Base-by-base conservation (phyloP, 2,797 vertebrate species). In the Gila robusta region DNA sequence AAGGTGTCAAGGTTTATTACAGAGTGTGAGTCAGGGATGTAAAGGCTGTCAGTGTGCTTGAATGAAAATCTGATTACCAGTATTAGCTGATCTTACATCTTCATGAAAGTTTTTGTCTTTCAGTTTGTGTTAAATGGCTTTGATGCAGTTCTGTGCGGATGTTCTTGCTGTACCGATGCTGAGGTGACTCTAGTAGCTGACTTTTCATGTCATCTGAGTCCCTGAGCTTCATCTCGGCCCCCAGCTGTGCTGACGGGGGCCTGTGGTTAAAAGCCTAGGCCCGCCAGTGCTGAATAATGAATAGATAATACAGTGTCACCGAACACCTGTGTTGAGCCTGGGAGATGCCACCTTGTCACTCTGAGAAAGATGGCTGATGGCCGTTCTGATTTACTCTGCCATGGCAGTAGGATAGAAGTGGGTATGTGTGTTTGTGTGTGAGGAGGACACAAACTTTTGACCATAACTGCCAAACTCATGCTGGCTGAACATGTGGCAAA, bases 211-310 rank as follows among this genome's bases (percentile, higher is more conserved):
- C 73, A 56, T 54, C 52, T n/a, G 35, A 59, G 47, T 82, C 79
- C 32, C 47, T 76, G 79, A 81, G 64, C 44, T 52, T 80, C 85
- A 78, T 66, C 32, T 78, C 66, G 67, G 82, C 35, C 35, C 85
- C 88, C 85, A 81, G 82, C 85, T 87, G 85, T 84, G 88, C 70
- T 41, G 62, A 74, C 64, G 77, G 77, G 47, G 70, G 14, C 59
- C 52, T 72, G 62, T 76, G 85, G 71, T 56, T 79, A 69, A 70
- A 71, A 59, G 62, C 39, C 26, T 32, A 49, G 59, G 77, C 21
- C 72, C 41, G 17, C 79, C 79, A 72, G 44, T 5, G 0, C 80
- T 91, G 81, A 88, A 88, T 91, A 86, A 89, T 88, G 85, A 81
- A 86, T 85, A 79, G 69, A 54, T 79, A 81, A 78, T 88, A 81